Conservation (phyloP, 2,113 vertebrate species). For the Malaclemys terrapin region DNA sequence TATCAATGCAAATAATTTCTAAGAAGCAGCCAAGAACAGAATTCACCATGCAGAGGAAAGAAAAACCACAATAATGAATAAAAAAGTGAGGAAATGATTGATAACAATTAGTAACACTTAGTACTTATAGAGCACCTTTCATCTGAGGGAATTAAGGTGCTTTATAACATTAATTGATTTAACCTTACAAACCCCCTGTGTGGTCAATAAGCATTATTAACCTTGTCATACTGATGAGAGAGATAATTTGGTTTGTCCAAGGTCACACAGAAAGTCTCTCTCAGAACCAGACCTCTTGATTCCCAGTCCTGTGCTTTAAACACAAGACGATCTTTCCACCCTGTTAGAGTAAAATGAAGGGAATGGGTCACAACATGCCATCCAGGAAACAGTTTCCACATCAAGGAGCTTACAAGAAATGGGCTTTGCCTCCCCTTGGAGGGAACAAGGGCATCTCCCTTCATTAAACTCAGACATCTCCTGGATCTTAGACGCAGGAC, state of each 20-base stretch:
- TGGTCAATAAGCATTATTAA: background rate
- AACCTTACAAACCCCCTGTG: background rate
- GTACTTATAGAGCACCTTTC: background rate
- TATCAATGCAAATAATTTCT: background rate
- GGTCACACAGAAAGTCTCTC: background rate
- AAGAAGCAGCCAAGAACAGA: constrained; percentile 7
- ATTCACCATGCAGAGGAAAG: background rate
- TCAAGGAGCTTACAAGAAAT: background rate
- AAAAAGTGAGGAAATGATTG: background rate
- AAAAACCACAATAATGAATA: background rate
- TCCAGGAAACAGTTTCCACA: background rate
- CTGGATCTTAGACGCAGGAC: background rate
- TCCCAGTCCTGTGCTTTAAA: background rate
- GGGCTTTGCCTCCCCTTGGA: rapidly evolving
- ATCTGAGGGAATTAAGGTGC: constrained; percentile 8
- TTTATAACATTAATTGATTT: background rate
- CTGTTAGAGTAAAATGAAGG: background rate
- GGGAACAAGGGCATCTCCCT: background rate
- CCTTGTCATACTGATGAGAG: background rate
- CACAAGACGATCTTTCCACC: background rate
- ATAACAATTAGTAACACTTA: background rate
- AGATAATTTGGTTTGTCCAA: background rate
- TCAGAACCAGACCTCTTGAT: background rate
- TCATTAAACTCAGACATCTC: background rate
- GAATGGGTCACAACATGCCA: background rate